These are phyloP conservation scores for Catharus fuscescens DNA, from an alignment of 2,113 vertebrate species.

Conservation along the genomic window DNA sequence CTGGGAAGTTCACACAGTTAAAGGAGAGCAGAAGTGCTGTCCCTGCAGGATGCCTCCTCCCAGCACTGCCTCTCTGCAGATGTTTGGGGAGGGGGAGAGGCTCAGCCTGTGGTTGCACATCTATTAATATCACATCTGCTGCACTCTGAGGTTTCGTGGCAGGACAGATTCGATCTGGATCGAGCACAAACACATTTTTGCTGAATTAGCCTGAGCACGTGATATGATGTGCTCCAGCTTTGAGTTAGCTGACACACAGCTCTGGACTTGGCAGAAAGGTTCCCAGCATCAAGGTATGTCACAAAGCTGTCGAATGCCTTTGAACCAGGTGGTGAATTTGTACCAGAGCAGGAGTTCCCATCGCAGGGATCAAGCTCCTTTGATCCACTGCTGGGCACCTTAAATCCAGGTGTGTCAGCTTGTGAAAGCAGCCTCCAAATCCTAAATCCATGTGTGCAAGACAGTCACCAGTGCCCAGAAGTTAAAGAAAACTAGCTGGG, in stretches of 20 bases:
- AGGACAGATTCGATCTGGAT: conserved; percentile 52
- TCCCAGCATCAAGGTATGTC: not conserved
- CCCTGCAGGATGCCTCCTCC: conserved; percentile 40
- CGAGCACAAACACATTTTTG: conserved; percentile 52
- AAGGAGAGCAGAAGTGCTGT: not conserved
- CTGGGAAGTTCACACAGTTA: conserved; percentile 13
- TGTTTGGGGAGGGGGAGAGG: conserved; percentile 31
- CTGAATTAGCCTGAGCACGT: not conserved
- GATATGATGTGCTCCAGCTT: not conserved
- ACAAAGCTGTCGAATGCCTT: not conserved
- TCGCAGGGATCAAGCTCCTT: not conserved
- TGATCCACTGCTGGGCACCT: not conserved
- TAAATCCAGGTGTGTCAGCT: not conserved
- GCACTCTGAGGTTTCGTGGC: conserved; percentile 13
- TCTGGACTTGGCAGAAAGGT: not conserved
- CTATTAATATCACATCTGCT: conserved; percentile 67
- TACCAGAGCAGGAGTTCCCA: not conserved
- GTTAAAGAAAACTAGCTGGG: not conserved
- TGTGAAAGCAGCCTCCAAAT: not conserved
- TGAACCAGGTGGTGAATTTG: not conserved
- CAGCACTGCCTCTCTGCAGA: conserved; percentile 5
- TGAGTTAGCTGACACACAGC: not conserved
- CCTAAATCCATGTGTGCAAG: not conserved
- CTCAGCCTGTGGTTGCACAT: conserved; percentile 15
- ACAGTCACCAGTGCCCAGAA: not conserved